A percentile compares a stretch with the other conserved stretches of the same genome.
Conservation (phyloP, 2,888 invertebrate species). For the Calameuta pallipes region DNA sequence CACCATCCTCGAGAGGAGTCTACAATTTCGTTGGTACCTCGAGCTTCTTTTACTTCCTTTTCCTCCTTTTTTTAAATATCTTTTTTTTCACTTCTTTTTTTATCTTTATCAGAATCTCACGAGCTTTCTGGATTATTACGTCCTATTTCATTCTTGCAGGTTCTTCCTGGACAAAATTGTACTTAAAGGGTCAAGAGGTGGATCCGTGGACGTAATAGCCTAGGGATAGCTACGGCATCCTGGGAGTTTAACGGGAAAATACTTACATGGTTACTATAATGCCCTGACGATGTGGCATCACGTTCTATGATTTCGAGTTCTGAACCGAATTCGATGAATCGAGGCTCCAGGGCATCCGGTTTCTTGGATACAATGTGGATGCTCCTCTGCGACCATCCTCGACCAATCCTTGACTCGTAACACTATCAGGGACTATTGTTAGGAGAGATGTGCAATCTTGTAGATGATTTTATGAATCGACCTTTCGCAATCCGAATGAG, state of each 20-base stretch:
- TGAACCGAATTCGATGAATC: neutral
- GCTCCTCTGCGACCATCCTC: neutral
- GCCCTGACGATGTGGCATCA: neutral
- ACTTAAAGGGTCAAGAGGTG: neutral
- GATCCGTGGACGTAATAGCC: neutral
- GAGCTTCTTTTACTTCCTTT: neutral
- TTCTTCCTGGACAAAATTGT: neutral
- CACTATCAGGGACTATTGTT: slow-evolving; percentile 31
- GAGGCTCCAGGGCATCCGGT: neutral
- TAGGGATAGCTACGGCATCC: neutral
- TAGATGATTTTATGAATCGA: neutral
- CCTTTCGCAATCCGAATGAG: neutral
- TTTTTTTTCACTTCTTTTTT: neutral
- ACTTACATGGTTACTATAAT: neutral
- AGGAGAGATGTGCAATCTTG: slow-evolving; percentile 11
- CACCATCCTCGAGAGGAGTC: neutral
- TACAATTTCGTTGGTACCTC: neutral
- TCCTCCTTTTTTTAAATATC: neutral
- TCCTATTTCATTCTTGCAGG: neutral
- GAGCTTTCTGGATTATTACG: neutral
- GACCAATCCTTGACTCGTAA: slow-evolving; percentile 31
- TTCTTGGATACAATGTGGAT: neutral
- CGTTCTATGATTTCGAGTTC: neutral
- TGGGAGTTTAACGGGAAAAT: neutral
- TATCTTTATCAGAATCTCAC: neutral